Conservation (phyloP, 2,797 vertebrate genomes). For the Hippocampus kuda region DNA sequence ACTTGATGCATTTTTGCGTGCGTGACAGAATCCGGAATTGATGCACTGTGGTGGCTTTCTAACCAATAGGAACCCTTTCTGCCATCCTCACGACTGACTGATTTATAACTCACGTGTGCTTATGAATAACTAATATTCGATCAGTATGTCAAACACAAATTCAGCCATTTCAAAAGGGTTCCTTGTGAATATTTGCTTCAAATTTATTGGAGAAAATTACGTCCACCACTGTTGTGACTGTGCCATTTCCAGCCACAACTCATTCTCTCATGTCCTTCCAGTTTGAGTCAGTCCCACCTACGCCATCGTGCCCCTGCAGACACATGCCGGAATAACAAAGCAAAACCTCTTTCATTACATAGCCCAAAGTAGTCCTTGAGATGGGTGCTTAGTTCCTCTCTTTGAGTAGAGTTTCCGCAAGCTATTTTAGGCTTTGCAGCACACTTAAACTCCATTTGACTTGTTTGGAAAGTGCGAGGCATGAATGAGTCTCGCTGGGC, state of each 20-base stretch:
- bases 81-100: neutral
- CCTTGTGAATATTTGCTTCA: neutral
- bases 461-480: neutral
- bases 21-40: neutral
- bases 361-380: constrained; percentile 26
- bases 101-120: neutral
- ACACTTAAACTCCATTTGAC: constrained; percentile 1
- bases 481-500: neutral
- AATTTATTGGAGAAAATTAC: neutral
- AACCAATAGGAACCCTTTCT: neutral
- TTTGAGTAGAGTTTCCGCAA: neutral
- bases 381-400: constrained; percentile 3
- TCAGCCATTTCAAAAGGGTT: neutral
- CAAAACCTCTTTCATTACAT: constrained; percentile 20
- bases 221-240: neutral
- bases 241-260: neutral
- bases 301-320: constrained; percentile 11
- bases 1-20: neutral
- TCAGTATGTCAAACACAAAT: neutral
- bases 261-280: constrained; percentile 9
- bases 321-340: constrained; percentile 7
- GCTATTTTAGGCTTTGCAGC: constrained; percentile 4
- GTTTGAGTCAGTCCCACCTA: constrained; percentile 19
- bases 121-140: constrained; percentile 1
- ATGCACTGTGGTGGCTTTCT: neutral